Conservation (phyloP, 2,797 vertebrate species). For the Mus spretus region DNA sequence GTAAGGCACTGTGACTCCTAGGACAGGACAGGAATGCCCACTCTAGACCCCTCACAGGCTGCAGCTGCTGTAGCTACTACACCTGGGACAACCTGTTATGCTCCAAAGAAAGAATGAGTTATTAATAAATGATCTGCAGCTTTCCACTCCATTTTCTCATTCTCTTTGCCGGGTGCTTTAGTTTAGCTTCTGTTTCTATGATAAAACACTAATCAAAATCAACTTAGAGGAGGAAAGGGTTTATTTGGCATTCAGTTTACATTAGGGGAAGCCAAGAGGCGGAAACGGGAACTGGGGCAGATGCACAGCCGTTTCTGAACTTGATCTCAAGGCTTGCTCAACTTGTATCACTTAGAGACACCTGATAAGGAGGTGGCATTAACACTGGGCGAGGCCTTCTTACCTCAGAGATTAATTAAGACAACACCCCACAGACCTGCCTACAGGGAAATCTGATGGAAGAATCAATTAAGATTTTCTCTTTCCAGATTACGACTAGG, state of each 20-base stretch:
- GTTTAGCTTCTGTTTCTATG: background rate
- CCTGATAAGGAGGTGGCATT: background rate
- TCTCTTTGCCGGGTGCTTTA: slow-evolving; percentile 42
- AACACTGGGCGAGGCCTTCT: background rate
- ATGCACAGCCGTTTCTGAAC: background rate
- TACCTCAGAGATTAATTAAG: background rate
- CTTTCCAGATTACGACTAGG: background rate
- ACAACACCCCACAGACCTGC: background rate
- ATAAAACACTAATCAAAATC: background rate
- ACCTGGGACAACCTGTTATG: background rate
- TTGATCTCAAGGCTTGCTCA: background rate
- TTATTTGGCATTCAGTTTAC: background rate
- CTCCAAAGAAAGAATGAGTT: background rate
- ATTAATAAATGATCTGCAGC: background rate
- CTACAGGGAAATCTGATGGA: background rate
- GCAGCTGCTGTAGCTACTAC: background rate
- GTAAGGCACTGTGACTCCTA: background rate
- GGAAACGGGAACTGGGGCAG: too few species aligned
- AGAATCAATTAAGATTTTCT: too few species aligned
- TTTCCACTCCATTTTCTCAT: background rate
- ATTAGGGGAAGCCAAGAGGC: background rate
- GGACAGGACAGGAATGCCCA: background rate
- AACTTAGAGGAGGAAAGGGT: background rate
- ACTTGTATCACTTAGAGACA: too few species aligned
- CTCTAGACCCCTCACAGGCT: background rate